Conservation (phyloP, 2,888 invertebrate species). For the Anodontia alba region DNA sequence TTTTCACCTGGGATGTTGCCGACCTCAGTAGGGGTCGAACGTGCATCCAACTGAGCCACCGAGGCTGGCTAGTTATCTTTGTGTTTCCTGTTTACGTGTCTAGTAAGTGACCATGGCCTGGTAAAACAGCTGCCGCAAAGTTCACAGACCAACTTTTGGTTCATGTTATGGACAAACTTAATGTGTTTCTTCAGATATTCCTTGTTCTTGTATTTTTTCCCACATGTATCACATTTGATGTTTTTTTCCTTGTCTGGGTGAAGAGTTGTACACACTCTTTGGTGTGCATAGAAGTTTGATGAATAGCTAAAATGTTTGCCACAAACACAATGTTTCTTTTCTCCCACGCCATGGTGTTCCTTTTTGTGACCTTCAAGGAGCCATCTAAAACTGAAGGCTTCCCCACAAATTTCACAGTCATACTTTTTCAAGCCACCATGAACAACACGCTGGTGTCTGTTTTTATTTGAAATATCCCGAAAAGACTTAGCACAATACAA, state of each 20-base stretch:
- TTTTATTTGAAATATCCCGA: neutral
- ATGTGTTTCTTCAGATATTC: neutral
- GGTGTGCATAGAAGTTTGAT: neutral
- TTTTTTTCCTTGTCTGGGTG: neutral
- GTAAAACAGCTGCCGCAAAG: neutral
- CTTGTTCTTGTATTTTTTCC: neutral
- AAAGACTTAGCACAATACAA: neutral
- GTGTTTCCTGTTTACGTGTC: neutral
- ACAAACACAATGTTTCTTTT: neutral
- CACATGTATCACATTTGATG: neutral
- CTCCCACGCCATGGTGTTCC: neutral
- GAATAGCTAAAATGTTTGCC: neutral
- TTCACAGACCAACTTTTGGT: neutral
- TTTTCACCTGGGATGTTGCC: no score
- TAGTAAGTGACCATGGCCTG: neutral
- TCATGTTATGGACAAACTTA: neutral
- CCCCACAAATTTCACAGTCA: neutral
- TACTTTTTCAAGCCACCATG: neutral
- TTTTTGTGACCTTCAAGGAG: neutral
- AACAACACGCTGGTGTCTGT: neutral
- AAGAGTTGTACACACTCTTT: neutral
- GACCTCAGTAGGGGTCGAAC: no score
- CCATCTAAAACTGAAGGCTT: neutral
- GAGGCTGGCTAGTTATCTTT: no score
- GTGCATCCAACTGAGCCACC: no score